Evolutionary conservation across 1,140 invertebrate species (phyloP), one percentile per base, ranked within the genome.

Genomic region (Trachymyrmex septentrionalis): DNA sequence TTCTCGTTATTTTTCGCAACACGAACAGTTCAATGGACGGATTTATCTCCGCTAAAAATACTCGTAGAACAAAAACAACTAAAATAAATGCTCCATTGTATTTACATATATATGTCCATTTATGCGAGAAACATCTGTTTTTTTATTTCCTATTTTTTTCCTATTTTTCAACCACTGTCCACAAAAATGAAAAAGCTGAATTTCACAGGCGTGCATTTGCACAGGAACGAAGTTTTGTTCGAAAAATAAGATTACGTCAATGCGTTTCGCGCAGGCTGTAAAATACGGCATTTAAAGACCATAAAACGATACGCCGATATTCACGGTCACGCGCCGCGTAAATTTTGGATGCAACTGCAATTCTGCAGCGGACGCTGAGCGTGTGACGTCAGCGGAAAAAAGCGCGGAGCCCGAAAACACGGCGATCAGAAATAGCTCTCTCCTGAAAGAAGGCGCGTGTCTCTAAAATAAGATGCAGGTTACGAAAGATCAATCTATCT

Each of bases 41-140:
- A 64, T 34, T 61, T 14, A 24, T 14, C 7, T 55, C 2, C 1
- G 50, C 10, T 38, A 27, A 53, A 69, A 69, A 55, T 57, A 30
- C 27, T 34, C 27, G 21, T 48, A 57, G n/a, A 85, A 87, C 78
- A 88, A 88, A 67, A 88, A 77, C 9, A 27, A 38, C 14, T 50
- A 9, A 50, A 50, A 50, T 50, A 4, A 50, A 50, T 50, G 48
- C 48, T 50, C 27, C n/a, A 21, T 57, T 48, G 48, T 9, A 63
- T 67, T 34, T 69, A 67, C 53, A 44, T 50, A 57, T 50, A 57
- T 9, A 48, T 27, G 24, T 38, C 12, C 38, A 66, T 9, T 48
- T 27, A 30, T 5, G 14, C 16, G 12, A 34, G n/a, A 44, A 16
- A 16, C 9, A 24, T 14, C 12, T 27, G 38, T 24, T 48, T 69